Evolutionary conservation across 2,888 invertebrate genomes (phyloP), one percentile per base, ranked within the genome.

Genomic region (Caenorhabditis panamensis): DNA sequence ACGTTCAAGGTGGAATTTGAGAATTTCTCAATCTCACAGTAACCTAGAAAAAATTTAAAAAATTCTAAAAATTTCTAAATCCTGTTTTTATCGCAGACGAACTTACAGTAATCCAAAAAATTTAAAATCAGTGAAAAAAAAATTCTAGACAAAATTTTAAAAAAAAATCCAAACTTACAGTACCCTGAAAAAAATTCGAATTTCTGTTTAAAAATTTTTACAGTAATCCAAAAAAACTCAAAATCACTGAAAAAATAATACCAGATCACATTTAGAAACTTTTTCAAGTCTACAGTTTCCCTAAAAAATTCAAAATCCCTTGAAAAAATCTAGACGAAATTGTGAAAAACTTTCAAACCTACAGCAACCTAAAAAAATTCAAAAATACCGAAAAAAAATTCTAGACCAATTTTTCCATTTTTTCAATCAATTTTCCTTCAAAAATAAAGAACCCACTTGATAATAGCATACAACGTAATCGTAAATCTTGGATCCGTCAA

Each of bases 401-500:
- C 16, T 9, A n/a, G 13, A 44, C 31, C 31, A 31, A 31, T 31
- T 31, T 31, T 31, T 31, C n/a, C n/a, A n/a, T n/a, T n/a, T 13
- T 44, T 4, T 9, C 3, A 44, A 44, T 9, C 31, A 31, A 31
- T 31, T 31, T 31, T 31, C 9, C 4, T 31, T 53, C 13, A 9
- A 31, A 31, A 31, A 31, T 31, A 24, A 26, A 26, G 54, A 36
- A 31, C 63, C 61, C 8, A 82, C 82, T 72, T 79, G 4, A 82
- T 75, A n/a, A 64, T 56, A 24, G 13, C 20, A 49, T 76, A 82
- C 1, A 82, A 28, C 2, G 69, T 72, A 24, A 28, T 28, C 1
- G 75, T 79, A 41, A 79, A 82, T 41, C 56, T 13, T 6, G 75
- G 75, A 76, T 82, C 71, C 5, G 36, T 36, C 36, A 82, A 22